phyloP scores from a whole-genome alignment of 2,797 vertebrate genomes.

The Heliangelus exortis region DNA sequence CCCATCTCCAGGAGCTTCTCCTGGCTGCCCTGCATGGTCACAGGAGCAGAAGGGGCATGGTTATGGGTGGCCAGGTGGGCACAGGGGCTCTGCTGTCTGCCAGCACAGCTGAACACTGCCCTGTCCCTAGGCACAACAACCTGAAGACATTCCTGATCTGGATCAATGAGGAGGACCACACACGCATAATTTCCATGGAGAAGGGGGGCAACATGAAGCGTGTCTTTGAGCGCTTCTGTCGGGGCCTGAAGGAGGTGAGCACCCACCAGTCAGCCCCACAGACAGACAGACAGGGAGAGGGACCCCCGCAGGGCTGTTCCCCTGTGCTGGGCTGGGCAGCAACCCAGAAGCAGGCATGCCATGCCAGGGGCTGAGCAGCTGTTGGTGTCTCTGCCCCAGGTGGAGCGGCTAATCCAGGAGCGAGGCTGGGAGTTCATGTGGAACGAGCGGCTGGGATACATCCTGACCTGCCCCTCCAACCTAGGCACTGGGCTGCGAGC shows the following conservation, averaged over 20 bases:
- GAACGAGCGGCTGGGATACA: constrained; percentile 93
- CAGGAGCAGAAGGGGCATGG: not conserved
- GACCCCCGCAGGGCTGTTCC: not conserved
- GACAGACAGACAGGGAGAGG: too few species aligned
- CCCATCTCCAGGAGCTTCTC: not conserved
- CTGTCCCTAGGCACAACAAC: constrained; percentile 91
- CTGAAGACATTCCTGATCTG: constrained; percentile 97
- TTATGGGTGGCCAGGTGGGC: not conserved
- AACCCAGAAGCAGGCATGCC: accelerated
- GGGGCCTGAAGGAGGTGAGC: constrained; percentile 90
- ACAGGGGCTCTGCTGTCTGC: not conserved
- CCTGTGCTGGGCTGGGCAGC: not conserved
- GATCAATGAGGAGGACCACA: constrained; percentile 98
- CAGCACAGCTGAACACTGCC: not conserved
- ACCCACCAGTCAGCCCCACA: accelerated
- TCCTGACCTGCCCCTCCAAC: constrained; percentile 97
- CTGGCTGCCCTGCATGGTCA: not conserved
- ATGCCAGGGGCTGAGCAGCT: accelerated
- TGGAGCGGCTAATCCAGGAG: constrained; percentile 93
- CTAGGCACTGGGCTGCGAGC: constrained; percentile 95
- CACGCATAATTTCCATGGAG: constrained; percentile 98
- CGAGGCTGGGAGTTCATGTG: constrained; percentile 99
- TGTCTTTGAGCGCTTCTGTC: constrained; percentile 96
- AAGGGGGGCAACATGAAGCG: constrained; percentile 99
- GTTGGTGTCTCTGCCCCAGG: constrained; percentile 74